Evolutionary conservation across 2,113 vertebrate genomes (phyloP).

Genomic region (Casuarius casuarius): DNA sequence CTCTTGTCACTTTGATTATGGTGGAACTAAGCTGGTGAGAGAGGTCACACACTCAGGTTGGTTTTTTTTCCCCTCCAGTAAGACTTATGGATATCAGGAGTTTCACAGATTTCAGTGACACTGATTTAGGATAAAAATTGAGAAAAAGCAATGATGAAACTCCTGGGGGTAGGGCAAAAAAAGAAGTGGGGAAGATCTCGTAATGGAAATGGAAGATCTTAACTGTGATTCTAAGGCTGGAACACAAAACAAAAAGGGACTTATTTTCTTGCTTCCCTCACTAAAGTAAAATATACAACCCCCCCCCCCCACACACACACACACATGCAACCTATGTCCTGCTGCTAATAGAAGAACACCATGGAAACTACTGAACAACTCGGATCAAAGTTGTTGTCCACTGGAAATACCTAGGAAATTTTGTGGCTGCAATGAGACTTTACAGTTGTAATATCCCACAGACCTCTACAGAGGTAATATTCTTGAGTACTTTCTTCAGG

Average conservation of each 20-base stretch:
- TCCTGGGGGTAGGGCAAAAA: background rate
- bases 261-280: background rate
- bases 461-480: background rate
- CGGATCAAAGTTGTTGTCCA: background rate
- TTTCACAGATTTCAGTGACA: background rate
- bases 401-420: background rate
- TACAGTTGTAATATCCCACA: background rate
- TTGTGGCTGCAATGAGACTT: background rate
- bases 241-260: background rate
- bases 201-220: background rate
- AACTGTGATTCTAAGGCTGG: background rate
- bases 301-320: background rate
- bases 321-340: background rate
- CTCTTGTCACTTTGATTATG: background rate
- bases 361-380: background rate
- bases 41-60: background rate
- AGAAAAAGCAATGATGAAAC: background rate
- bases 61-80: background rate
- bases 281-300: background rate
- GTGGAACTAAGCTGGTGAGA: background rate
- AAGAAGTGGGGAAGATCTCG: fast-evolving
- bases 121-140: background rate
- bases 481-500: background rate
- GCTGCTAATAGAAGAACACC: background rate
- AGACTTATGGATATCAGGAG: background rate